Percentiles rank a stretch among this genome's conserved stretches.
Conservation (phyloP, 2,888 invertebrate species). For the Apodemia mormo region DNA sequence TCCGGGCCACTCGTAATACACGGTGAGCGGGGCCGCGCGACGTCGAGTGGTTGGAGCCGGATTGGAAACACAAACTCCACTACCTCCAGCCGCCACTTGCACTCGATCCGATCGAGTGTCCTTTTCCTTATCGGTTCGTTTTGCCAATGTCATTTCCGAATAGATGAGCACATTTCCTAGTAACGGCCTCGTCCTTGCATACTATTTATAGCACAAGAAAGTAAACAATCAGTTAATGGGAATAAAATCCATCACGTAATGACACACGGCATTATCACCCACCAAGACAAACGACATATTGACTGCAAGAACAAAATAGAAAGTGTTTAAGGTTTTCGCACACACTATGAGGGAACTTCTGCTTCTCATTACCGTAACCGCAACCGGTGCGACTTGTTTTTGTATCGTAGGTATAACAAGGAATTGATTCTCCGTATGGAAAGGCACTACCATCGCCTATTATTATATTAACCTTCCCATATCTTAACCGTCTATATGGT, state of each 20-base stretch:
- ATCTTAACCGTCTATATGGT: too few relatives aligned
- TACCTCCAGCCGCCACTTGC: background rate
- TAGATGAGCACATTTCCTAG: background rate
- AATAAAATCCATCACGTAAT: background rate
- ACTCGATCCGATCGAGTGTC: slow-evolving; percentile 1
- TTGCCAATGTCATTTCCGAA: slow-evolving; percentile 4
- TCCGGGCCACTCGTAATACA: background rate
- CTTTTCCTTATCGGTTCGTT: slow-evolving; percentile 14
- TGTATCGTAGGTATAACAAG: too few relatives aligned
- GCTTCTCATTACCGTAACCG: too few relatives aligned
- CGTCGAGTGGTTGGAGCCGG: background rate
- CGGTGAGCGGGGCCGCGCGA: background rate
- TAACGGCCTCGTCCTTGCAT: background rate
- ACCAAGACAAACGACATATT: background rate
- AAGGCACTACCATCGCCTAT: too few relatives aligned
- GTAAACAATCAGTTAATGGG: background rate
- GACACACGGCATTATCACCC: background rate
- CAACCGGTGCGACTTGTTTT: too few relatives aligned
- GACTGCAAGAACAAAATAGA: too few relatives aligned
- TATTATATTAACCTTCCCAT: too few relatives aligned
- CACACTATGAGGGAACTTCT: too few relatives aligned
- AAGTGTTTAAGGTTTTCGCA: too few relatives aligned
- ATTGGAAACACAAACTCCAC: slow-evolving; percentile 3
- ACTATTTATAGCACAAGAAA: background rate
- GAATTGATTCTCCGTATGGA: too few relatives aligned